A percentile compares a stretch with the other conserved stretches of the same genome.
phyloP scores from a whole-genome alignment of 2,888 invertebrate genomes.

The Diloba caeruleocephala region DNA sequence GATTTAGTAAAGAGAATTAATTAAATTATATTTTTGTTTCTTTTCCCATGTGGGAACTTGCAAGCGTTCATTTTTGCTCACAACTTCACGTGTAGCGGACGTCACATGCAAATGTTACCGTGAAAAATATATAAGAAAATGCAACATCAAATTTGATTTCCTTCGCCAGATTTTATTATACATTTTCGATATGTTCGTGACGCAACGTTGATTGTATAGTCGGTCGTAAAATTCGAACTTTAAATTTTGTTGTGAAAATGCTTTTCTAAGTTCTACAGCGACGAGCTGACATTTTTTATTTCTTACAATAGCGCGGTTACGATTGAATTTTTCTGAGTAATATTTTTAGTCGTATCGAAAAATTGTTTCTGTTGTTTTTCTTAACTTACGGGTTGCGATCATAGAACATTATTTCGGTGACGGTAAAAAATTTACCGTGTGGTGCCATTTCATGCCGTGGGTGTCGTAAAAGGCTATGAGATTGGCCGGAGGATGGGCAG shows the following conservation, averaged over 20 bases:
- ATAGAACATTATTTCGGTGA: no score
- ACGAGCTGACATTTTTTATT: constrained; percentile 33
- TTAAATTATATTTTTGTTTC: constrained; percentile 35
- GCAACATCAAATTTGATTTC: constrained; percentile 74
- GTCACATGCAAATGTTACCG: constrained; percentile 74
- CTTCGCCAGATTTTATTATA: constrained; percentile 75
- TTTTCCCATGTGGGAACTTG: constrained; percentile 42
- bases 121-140: constrained; percentile 72
- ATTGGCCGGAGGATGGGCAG: no score
- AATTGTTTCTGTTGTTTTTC: constrained; percentile 2
- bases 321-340: constrained; percentile 36
- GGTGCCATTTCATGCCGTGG: no score
- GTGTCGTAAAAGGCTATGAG: no score
- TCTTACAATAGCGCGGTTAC: constrained; percentile 25
- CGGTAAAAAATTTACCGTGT: no score
- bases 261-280: constrained; percentile 42
- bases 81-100: constrained; percentile 58
- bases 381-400: constrained; percentile 1
- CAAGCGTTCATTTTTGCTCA: constrained; percentile 59
- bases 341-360: constrained; percentile 12
- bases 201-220: constrained; percentile 74
- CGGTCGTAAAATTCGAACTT: constrained; percentile 65
- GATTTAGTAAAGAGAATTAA: constrained; percentile 56
- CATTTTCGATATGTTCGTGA: constrained; percentile 73
- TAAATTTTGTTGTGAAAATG: constrained; percentile 54